These are phyloP conservation scores for Bovichtus variegatus DNA, from an alignment of 2,797 vertebrate genomes.

Conservation along the genomic window DNA sequence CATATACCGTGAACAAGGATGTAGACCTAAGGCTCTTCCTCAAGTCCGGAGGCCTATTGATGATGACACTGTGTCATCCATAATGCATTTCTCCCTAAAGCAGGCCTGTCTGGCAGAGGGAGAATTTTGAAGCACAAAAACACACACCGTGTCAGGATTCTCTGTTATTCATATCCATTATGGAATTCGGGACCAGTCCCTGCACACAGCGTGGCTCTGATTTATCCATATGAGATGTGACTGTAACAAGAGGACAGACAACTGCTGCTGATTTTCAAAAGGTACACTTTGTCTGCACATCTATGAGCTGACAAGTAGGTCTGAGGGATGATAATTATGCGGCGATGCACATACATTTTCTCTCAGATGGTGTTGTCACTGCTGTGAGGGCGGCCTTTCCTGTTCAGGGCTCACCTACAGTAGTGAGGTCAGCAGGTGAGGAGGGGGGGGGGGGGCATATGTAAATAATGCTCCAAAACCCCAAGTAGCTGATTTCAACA, in stretches of 20 bases:
- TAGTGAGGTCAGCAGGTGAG: slow-evolving; percentile 30
- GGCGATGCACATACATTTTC: slow-evolving; percentile 41
- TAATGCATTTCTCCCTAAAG: slow-evolving; percentile 52
- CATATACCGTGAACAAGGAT: neutral
- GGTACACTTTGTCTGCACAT: slow-evolving; percentile 11
- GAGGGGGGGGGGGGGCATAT: no score
- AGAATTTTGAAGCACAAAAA: slow-evolving; percentile 23
- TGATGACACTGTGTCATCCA: slow-evolving; percentile 46
- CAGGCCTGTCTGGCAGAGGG: slow-evolving; percentile 19
- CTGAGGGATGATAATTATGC: slow-evolving; percentile 37
- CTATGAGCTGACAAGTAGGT: slow-evolving; percentile 17
- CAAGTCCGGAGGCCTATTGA: slow-evolving; percentile 30
- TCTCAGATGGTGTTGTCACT: slow-evolving; percentile 27
- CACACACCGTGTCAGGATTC: slow-evolving; percentile 10
- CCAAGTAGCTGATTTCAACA: slow-evolving; percentile 26
- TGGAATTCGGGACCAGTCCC: slow-evolving; percentile 37
- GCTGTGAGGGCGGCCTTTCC: slow-evolving; percentile 23
- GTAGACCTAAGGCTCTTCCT: slow-evolving; percentile 12
- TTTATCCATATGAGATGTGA: slow-evolving; percentile 56
- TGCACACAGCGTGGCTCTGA: slow-evolving; percentile 44
- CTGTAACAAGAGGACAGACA: slow-evolving; percentile 47
- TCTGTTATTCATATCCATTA: slow-evolving; percentile 42
- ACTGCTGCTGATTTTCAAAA: slow-evolving; percentile 52
- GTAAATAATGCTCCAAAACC: neutral
- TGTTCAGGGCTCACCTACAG: neutral